Evolutionary conservation across 2,888 invertebrate species (phyloP).

Genomic region (Agrotis clavis): DNA sequence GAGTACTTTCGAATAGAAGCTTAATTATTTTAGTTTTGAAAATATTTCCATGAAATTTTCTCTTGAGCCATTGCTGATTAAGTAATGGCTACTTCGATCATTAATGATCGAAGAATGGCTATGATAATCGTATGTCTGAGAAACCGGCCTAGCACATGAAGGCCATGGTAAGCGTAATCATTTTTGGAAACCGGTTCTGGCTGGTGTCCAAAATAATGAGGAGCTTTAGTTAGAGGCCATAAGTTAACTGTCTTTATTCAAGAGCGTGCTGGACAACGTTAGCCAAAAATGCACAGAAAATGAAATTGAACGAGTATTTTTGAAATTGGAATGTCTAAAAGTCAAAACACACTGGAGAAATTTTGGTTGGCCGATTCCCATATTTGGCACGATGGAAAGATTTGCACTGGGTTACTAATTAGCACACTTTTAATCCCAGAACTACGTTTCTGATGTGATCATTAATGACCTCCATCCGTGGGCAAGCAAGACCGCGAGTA

Average conservation of each 20-base stretch:
- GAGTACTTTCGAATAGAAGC: background rate
- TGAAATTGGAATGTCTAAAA: background rate
- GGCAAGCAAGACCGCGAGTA: too few relatives aligned
- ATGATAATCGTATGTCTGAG: constrained; percentile 3
- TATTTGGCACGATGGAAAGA: too few relatives aligned
- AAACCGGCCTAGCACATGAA: background rate
- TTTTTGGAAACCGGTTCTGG: constrained; percentile 36
- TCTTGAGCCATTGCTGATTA: background rate
- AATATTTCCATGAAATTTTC: background rate
- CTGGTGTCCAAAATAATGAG: background rate
- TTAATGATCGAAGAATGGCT: background rate
- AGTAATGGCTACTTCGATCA: background rate
- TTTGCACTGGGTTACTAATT: background rate
- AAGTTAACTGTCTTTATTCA: background rate
- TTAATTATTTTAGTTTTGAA: background rate
- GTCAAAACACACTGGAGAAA: too few relatives aligned
- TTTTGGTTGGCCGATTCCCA: background rate
- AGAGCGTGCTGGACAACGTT: too few relatives aligned
- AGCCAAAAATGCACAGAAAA: background rate
- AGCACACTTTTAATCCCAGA: background rate
- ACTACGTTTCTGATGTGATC: background rate
- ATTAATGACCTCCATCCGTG: background rate
- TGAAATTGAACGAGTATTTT: background rate
- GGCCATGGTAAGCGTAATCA: constrained; percentile 14
- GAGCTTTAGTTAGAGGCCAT: background rate